Evolutionary conservation across 1,140 invertebrate genomes (phyloP).

Genomic region (Lepidotrigona ventralis): DNA sequence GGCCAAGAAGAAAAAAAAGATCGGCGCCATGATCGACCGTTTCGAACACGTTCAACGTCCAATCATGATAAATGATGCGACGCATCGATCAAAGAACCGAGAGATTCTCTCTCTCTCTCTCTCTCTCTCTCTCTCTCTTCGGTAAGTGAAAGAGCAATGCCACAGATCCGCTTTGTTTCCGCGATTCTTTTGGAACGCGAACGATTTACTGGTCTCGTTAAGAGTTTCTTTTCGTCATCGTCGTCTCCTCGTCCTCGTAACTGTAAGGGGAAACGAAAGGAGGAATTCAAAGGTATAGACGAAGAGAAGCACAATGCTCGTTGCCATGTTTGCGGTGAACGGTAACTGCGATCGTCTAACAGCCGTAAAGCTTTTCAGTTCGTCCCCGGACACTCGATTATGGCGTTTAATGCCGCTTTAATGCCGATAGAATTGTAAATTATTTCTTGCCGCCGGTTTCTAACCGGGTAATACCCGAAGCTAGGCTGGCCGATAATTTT

Average conservation of each 20-base stretch:
- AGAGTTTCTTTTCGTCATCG: conserved; percentile 32
- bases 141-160: conserved; percentile 35
- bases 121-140: background rate
- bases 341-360: conserved; percentile 61
- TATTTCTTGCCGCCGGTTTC: conserved; percentile 25
- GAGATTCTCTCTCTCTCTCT: background rate
- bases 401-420: conserved; percentile 37
- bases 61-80: conserved; percentile 54
- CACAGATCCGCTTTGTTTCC: conserved; percentile 49
- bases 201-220: conserved; percentile 59
- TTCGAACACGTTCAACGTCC: conserved; percentile 22
- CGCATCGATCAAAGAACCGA: conserved; percentile 46
- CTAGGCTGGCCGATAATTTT: conserved; percentile 38
- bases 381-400: conserved; percentile 22
- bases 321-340: conserved; percentile 60
- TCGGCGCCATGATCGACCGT: background rate
- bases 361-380: conserved; percentile 45
- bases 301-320: conserved; percentile 42
- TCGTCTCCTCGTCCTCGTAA: background rate
- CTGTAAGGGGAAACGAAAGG: background rate
- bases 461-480: conserved; percentile 48
- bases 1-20: background rate
- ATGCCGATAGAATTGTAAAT: conserved; percentile 52
- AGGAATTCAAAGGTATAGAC: background rate
- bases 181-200: conserved; percentile 51